These are phyloP conservation scores for Caenorhabditis sp. DNA, from an alignment of 2,888 invertebrate genomes.

Conservation along the genomic window DNA sequence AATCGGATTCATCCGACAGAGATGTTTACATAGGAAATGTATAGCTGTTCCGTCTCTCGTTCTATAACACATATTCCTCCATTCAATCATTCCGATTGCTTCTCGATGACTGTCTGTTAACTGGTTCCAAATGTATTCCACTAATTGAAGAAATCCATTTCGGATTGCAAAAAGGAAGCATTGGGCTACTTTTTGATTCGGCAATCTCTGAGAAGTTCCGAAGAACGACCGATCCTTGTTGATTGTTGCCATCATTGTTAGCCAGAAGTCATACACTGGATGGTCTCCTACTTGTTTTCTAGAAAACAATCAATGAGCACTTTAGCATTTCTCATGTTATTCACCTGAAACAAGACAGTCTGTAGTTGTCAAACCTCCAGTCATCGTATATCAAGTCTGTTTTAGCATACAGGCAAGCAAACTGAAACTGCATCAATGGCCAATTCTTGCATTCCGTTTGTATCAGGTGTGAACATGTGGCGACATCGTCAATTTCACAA, in stretches of 20 bases:
- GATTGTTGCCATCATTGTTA: slow-evolving; percentile 68
- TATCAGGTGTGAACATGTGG: slow-evolving; percentile 69
- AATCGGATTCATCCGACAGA: slow-evolving; percentile 69
- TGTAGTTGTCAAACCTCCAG: slow-evolving; percentile 70
- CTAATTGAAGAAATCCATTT: slow-evolving; percentile 71
- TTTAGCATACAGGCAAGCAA: slow-evolving; percentile 74
- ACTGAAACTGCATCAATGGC: slow-evolving; percentile 75
- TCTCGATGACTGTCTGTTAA: slow-evolving; percentile 68
- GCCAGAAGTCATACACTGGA: slow-evolving; percentile 77
- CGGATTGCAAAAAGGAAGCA: slow-evolving; percentile 73
- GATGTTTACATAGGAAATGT: slow-evolving; percentile 69
- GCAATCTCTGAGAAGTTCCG: slow-evolving; percentile 66
- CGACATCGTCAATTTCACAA: slow-evolving; percentile 70
- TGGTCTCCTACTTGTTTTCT: slow-evolving; percentile 73
- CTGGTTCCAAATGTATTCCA: slow-evolving; percentile 71
- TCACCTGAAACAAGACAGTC: slow-evolving; percentile 70
- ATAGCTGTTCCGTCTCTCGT: slow-evolving; percentile 69
- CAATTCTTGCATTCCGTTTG: slow-evolving; percentile 70
- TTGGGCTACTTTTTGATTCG: slow-evolving; percentile 72
- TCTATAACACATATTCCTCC: slow-evolving; percentile 71
- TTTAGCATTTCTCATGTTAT: neutral
- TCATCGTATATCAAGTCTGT: slow-evolving; percentile 69
- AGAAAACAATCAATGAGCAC: neutral
- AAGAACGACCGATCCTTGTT: slow-evolving; percentile 62
- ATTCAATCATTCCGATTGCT: slow-evolving; percentile 72